Evolutionary conservation across 2,888 invertebrate genomes (phyloP).

Genomic region (Megaustenia siamemsis): DNA sequence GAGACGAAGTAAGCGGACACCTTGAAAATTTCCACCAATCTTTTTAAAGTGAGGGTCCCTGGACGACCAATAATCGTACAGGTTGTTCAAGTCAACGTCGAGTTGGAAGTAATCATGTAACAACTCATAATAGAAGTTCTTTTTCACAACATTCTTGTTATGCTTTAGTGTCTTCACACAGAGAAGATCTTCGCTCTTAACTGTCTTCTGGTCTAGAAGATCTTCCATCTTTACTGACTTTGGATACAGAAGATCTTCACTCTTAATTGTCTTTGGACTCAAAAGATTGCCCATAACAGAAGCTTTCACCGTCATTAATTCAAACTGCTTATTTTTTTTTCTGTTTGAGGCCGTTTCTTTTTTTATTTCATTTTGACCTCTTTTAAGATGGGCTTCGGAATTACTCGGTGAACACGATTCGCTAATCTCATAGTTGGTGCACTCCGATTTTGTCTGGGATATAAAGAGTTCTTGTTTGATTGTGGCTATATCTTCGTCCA

Average conservation of each 20-base stretch:
- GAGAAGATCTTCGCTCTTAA: background rate
- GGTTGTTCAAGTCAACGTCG: conserved; percentile 86
- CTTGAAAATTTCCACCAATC: conserved; percentile 85
- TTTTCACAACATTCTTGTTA: background rate
- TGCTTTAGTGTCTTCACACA: too few relatives aligned
- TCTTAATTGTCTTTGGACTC: too few relatives aligned
- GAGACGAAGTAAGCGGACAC: conserved; percentile 94
- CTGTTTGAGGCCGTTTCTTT: background rate
- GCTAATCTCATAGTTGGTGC: background rate
- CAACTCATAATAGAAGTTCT: conserved; percentile 48
- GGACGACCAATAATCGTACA: conserved; percentile 88
- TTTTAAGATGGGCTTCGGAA: background rate
- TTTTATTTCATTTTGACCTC: background rate
- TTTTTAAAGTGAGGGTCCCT: conserved; percentile 88
- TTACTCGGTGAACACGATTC: background rate
- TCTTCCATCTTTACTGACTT: too few relatives aligned
- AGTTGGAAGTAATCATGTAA: conserved; percentile 89
- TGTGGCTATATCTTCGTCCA: background rate
- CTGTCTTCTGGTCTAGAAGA: too few relatives aligned
- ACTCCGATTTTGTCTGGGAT: too few relatives aligned
- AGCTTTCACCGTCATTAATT: background rate
- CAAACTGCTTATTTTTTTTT: background rate
- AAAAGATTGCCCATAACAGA: background rate
- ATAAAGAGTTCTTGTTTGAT: too few relatives aligned
- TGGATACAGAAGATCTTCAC: too few relatives aligned